phyloP scores from a whole-genome alignment of 2,797 vertebrate genomes.

The Cryptoprocta ferox region DNA sequence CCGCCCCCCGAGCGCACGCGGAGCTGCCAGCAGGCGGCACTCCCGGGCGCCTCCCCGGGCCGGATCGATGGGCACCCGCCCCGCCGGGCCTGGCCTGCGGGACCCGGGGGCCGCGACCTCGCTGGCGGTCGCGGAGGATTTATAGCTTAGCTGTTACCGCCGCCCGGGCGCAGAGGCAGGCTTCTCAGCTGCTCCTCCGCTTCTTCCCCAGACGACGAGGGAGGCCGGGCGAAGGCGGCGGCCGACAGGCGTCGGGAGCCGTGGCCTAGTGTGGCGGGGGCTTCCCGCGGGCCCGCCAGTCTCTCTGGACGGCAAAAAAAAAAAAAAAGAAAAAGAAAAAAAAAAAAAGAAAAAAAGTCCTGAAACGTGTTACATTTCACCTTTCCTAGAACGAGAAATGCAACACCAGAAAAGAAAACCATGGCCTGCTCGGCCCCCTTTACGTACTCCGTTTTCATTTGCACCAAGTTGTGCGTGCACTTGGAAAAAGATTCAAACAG shows the following conservation, averaged over 20 bases:
- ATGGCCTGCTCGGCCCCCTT: neutral
- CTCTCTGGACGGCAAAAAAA: neutral
- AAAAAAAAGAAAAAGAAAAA: neutral
- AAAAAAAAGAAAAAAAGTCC: neutral
- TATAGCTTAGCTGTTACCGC: neutral
- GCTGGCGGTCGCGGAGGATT: neutral
- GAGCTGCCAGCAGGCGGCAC: constrained; percentile 65
- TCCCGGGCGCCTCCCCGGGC: neutral
- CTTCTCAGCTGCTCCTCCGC: neutral
- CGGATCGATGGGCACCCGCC: neutral
- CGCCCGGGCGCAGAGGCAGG: neutral
- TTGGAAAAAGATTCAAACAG: neutral
- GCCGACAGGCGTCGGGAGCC: neutral
- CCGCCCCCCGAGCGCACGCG: neutral
- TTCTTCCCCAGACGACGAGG: neutral
- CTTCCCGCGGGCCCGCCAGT: neutral
- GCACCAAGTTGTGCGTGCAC: neutral
- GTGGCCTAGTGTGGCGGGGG: neutral
- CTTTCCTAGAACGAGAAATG: neutral
- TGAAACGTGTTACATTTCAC: neutral
- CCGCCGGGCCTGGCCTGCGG: neutral
- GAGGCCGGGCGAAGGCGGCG: neutral
- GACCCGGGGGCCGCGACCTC: neutral
- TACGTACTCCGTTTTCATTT: neutral
- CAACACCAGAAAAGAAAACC: neutral